Evolutionary conservation across 1,140 invertebrate genomes (phyloP).

Genomic region (Anastrepha ludens): DNA sequence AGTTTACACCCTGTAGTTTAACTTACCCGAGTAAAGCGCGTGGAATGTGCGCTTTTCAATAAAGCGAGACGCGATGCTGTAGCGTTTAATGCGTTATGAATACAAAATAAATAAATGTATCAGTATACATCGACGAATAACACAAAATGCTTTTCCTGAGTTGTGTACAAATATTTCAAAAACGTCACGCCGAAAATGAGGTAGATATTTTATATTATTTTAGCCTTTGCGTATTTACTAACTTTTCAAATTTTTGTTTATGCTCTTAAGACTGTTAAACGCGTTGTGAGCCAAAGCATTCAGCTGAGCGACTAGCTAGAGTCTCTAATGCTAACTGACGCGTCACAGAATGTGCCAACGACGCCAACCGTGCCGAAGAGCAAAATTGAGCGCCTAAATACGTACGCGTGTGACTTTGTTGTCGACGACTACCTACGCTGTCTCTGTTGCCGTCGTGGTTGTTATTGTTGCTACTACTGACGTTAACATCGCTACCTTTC

Average conservation of each 20-base stretch:
- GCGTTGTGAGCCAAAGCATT: slow-evolving; percentile 3
- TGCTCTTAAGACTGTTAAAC: not conserved
- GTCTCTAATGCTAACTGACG: slow-evolving; percentile 21
- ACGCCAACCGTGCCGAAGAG: slow-evolving; percentile 43
- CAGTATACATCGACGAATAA: not conserved
- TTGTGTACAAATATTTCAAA: not conserved
- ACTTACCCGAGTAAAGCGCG: slow-evolving; percentile 2
- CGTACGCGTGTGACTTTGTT: slow-evolving; percentile 21
- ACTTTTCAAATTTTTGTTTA: not conserved
- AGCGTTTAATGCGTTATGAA: not conserved
- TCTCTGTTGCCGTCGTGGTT: not conserved
- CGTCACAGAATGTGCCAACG: not conserved
- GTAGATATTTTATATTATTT: not conserved
- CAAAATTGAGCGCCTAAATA: slow-evolving; percentile 25
- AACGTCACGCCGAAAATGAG: not conserved
- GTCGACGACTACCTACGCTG: not conserved
- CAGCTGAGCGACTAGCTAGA: slow-evolving; percentile 1
- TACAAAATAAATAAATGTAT: not conserved
- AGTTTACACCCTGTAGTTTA: not conserved
- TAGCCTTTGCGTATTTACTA: not conserved
- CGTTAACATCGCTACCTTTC: slow-evolving; percentile 11
- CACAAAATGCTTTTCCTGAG: not conserved
- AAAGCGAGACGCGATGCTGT: not conserved
- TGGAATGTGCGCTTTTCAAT: not conserved
- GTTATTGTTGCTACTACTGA: not conserved